phyloP scores from a whole-genome alignment of 2,113 vertebrate species.

The Embiotoca jacksoni region DNA sequence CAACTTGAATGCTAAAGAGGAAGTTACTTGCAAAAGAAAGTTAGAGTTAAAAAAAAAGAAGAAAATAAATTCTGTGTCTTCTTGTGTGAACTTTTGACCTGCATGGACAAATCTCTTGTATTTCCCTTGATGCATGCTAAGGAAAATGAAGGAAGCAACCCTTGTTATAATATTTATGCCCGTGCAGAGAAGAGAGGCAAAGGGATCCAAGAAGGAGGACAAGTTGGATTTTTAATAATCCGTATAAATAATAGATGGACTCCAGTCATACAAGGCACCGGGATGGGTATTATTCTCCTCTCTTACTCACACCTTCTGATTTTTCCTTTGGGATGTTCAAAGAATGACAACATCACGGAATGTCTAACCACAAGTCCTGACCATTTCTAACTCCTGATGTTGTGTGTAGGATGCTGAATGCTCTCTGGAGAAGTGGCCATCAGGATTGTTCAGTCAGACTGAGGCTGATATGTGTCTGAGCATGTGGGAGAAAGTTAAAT shows the following conservation, averaged over 20 bases:
- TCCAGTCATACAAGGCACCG: background rate
- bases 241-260: slow-evolving; percentile 64
- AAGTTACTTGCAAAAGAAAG: slow-evolving; percentile 25
- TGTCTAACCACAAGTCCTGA: background rate
- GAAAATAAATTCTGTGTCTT: background rate
- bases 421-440: background rate
- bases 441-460: background rate
- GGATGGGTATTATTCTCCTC: slow-evolving; percentile 27
- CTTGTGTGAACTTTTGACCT: slow-evolving; percentile 10
- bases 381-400: background rate
- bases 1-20: slow-evolving; percentile 39
- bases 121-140: slow-evolving; percentile 1
- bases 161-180: slow-evolving; percentile 21
- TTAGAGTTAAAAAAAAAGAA: slow-evolving; percentile 2
- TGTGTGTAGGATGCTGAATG: background rate
- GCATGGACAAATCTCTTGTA: background rate
- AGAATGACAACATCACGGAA: background rate
- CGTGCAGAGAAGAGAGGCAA: slow-evolving; percentile 24
- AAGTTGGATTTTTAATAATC: slow-evolving; percentile 63
- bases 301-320: slow-evolving; percentile 21
- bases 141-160: slow-evolving; percentile 7
- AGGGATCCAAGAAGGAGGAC: slow-evolving; percentile 36
- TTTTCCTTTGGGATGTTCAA: background rate
- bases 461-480: background rate
- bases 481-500: background rate